Evolutionary conservation across 2,113 vertebrate genomes (phyloP), one percentile per base, ranked within the genome.

Genomic region (Phrynocephalus versicolor): DNA sequence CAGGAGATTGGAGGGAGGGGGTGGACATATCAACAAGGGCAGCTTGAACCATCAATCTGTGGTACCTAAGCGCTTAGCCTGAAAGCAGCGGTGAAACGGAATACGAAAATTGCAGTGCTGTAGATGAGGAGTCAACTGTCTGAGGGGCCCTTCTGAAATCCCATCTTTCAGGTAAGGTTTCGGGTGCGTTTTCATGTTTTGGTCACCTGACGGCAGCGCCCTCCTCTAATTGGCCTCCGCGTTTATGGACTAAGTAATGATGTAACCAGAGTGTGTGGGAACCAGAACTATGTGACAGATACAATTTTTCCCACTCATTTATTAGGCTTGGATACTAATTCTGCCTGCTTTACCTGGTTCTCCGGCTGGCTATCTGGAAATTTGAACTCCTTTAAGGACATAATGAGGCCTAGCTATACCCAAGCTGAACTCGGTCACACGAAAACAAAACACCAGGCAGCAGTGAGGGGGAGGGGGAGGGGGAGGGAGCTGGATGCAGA

Each of bases 261-360:
- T 98, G 99, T 99, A 99, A 99, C 98, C 94, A 97, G 98, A 99
- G 98, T 97, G 98, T 99, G 98, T 99, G 99, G 98, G 99, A 99
- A 99, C 97, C 95, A 96, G 96, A 95, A 97, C 95, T 94, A 97
- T 97, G 97, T 97, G 97, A 97, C 97, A 98, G 98, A 98, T 96
- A 96, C 96, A 97, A 96, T 96, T 98, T 97, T 99, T 98, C 97
- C 97, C 97, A 98, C 96, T 97, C 97, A 89, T 95, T 95, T 94
- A 94, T 95, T 94, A 95, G 95, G 93, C 95, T 90, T 92, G 95
- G 91, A 95, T 87, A 93, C 95, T 95, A 97, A 97, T 97, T 97
- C 96, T 95, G 96, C 96, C 95, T 96, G 96, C 95, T 97, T 74
- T 97, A 96, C 97, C 97, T 94, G 93, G 93, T 96, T 95, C 96